These are phyloP conservation scores for Shinisaurus crocodilurus DNA, from an alignment of 2,113 vertebrate genomes.

Conservation along the genomic window DNA sequence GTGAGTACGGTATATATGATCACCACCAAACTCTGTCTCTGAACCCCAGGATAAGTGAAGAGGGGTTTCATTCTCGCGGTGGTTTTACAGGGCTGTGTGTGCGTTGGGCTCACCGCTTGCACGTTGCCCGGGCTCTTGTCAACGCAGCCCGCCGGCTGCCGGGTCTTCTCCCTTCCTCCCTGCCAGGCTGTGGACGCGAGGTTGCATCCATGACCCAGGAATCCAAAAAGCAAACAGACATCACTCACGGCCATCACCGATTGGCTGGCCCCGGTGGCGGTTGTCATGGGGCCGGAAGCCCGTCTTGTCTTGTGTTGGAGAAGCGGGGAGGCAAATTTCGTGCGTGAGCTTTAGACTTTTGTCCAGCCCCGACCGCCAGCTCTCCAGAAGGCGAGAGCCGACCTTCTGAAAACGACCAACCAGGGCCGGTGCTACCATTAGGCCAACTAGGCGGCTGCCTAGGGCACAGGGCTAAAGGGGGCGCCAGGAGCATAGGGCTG, in stretches of 20 bases:
- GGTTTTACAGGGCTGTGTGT: no score
- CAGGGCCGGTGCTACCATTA: no score
- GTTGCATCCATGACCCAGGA: constrained; percentile 12
- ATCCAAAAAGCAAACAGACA: neutral
- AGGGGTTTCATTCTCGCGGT: no score
- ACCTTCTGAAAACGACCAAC: neutral
- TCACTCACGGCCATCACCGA: neutral
- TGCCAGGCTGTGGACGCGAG: constrained; percentile 40
- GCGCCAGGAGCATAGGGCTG: no score
- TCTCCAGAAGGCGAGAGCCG: neutral
- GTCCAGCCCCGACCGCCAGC: no score
- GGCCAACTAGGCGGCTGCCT: no score
- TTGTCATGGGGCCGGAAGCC: constrained; percentile 11
- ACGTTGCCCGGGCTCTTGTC: no score
- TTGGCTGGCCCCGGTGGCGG: neutral
- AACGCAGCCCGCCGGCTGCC: fast-evolving
- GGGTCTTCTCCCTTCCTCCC: neutral
- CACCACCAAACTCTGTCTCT: no score
- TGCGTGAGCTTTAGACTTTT: neutral
- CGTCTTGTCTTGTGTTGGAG: neutral
- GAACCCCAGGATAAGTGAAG: neutral
- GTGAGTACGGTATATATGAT: no score
- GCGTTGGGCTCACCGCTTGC: no score
- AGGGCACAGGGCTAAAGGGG: no score
- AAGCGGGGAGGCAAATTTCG: neutral